Evolutionary conservation across 1,140 invertebrate species (phyloP).

Genomic region (Andricus grossulariae): DNA sequence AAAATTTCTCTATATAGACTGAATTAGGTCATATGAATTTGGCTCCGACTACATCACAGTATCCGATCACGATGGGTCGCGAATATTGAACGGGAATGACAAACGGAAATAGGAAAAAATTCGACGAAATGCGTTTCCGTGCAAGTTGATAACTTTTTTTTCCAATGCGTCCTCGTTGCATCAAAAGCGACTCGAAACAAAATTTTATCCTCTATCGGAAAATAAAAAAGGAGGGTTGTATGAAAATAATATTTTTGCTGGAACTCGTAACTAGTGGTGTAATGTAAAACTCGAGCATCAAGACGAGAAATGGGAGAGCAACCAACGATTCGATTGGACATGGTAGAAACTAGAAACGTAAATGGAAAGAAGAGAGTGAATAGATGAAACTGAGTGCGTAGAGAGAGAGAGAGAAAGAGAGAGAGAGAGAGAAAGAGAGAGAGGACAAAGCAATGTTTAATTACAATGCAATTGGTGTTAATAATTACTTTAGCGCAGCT

Average conservation of each 20-base stretch:
- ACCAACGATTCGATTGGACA: constrained; percentile 33
- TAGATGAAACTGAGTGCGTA: constrained; percentile 18
- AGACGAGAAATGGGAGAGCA: not conserved
- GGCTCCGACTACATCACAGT: not conserved
- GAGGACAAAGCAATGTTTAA: constrained; percentile 58
- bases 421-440: constrained; percentile 35
- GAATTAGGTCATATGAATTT: constrained; percentile 12
- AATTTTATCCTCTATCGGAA: not conserved
- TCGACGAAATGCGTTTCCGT: constrained; percentile 4
- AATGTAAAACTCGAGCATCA: not conserved
- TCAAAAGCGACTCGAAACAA: not conserved
- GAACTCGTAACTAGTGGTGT: not conserved
- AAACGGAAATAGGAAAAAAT: constrained; percentile 15
- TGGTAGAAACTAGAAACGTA: constrained; percentile 6
- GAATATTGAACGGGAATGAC: not conserved
- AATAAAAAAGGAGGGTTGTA: not conserved
- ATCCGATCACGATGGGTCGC: constrained; percentile 6
- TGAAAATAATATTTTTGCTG: not conserved
- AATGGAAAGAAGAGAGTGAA: constrained; percentile 17
- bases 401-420: constrained; percentile 30
- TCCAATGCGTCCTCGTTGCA: not conserved
- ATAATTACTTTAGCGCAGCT: constrained; percentile 67
- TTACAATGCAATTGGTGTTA: constrained; percentile 67
- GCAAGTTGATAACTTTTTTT: constrained; percentile 15
- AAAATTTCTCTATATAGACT: not conserved